These are phyloP conservation scores for Fringilla coelebs DNA, from an alignment of 2,797 vertebrate genomes.

Conservation along the genomic window DNA sequence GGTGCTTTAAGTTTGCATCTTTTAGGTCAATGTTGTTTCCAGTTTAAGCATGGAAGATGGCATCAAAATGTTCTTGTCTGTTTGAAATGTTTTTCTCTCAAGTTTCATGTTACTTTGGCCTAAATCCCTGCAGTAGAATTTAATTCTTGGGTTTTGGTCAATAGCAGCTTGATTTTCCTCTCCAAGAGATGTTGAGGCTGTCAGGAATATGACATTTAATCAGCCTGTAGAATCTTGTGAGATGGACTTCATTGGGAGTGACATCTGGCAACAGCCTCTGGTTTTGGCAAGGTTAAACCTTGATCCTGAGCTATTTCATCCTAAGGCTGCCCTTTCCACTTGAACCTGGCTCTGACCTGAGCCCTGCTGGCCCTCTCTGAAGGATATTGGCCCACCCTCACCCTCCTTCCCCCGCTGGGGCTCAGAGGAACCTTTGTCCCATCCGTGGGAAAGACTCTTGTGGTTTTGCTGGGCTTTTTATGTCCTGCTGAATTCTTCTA, in stretches of 20 bases:
- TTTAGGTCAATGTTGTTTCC: background rate
- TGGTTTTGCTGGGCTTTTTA: background rate
- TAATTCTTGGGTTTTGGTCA: background rate
- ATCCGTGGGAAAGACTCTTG: slow-evolving; percentile 4
- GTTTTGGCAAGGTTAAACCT: background rate
- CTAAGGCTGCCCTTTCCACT: background rate
- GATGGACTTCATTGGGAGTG: background rate
- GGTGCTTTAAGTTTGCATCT: background rate
- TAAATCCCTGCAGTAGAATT: background rate
- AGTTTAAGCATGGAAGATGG: background rate
- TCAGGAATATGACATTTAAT: background rate
- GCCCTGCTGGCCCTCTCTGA: background rate
- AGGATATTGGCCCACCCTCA: background rate
- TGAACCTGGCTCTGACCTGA: background rate
- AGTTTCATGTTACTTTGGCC: background rate
- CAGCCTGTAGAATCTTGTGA: background rate
- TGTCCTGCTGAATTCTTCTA: background rate
- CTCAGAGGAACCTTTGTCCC: background rate
- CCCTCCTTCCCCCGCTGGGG: background rate
- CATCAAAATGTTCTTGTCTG: background rate
- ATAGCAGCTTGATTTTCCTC: background rate
- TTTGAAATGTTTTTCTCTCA: background rate
- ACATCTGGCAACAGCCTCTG: background rate
- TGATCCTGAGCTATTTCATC: background rate
- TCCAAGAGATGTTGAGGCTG: background rate